Evolutionary conservation across 2,888 invertebrate genomes (phyloP).

Genomic region (Iphiclides podalirius): DNA sequence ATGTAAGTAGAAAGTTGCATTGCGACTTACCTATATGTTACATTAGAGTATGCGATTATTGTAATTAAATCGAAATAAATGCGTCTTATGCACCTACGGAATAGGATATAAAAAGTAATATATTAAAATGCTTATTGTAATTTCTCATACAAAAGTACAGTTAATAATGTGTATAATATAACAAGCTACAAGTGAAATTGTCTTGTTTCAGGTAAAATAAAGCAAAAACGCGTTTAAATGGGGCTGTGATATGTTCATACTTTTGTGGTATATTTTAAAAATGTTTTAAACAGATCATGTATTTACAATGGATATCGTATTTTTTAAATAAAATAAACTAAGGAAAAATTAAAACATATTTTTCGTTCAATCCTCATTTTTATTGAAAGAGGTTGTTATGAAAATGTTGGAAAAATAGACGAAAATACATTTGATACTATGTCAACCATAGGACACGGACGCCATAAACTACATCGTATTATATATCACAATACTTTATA

Average conservation of each 20-base stretch:
- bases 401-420: slow-evolving; percentile 22
- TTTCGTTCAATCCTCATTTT: slow-evolving; percentile 15
- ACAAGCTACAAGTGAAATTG: too few species aligned
- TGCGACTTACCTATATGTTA: too few species aligned
- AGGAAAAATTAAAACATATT: slow-evolving; percentile 10
- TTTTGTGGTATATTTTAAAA: slow-evolving; percentile 28
- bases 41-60: too few species aligned
- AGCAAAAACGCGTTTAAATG: slow-evolving; percentile 38
- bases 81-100: too few species aligned
- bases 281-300: slow-evolving; percentile 17
- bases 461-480: slow-evolving; percentile 10
- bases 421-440: slow-evolving; percentile 19
- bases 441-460: slow-evolving; percentile 5
- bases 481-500: slow-evolving; percentile 20
- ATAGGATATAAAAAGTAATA: too few species aligned
- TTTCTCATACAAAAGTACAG: too few species aligned
- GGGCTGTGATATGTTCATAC: slow-evolving; percentile 61
- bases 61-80: too few species aligned
- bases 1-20: slow-evolving; percentile 16
- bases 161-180: too few species aligned
- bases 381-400: slow-evolving; percentile 11
- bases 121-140: too few species aligned
- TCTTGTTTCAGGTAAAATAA: slow-evolving; percentile 35
- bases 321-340: slow-evolving; percentile 22
- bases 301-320: slow-evolving; percentile 16